Percentiles rank a stretch among this genome's conserved stretches.
phyloP scores from a whole-genome alignment of 2,888 invertebrate species.

The Mantis religiosa region DNA sequence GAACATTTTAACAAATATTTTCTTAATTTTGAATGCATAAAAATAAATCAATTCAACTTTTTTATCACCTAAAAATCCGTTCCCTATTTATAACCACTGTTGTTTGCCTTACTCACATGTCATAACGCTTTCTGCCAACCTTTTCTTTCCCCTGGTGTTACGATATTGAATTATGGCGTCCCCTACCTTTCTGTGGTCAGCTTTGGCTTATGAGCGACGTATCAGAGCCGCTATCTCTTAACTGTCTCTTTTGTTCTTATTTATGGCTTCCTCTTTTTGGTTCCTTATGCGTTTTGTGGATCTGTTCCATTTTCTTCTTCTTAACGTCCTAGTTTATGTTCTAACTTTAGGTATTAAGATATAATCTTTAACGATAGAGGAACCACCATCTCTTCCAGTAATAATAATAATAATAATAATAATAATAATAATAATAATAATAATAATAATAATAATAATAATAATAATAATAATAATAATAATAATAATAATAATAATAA shows the following conservation, averaged over 20 bases:
- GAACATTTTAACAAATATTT: too few relatives aligned
- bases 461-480: too few relatives aligned
- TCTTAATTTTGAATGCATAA: too few relatives aligned
- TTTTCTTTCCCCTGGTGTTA: background rate
- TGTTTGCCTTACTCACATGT: background rate
- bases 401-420: too few relatives aligned
- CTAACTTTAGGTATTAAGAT: background rate
- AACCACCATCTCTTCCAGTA: too few relatives aligned
- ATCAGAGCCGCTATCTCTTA: background rate
- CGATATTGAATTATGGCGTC: slow-evolving; percentile 9
- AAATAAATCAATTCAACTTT: too few relatives aligned
- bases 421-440: too few relatives aligned
- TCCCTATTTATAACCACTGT: background rate
- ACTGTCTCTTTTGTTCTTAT: background rate
- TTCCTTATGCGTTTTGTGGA: background rate
- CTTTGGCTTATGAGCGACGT: slow-evolving; percentile 1
- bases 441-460: too few relatives aligned
- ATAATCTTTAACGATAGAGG: too few relatives aligned
- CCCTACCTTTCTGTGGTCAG: background rate
- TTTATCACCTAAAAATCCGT: too few relatives aligned
- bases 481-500: too few relatives aligned
- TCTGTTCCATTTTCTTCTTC: background rate
- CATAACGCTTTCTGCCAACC: background rate
- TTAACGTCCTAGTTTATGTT: background rate
- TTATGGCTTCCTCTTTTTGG: background rate